A percentile compares a stretch with the other conserved stretches of the same genome.
phyloP scores from a whole-genome alignment of 1,140 invertebrate species.

The Brachionus koreanus region DNA sequence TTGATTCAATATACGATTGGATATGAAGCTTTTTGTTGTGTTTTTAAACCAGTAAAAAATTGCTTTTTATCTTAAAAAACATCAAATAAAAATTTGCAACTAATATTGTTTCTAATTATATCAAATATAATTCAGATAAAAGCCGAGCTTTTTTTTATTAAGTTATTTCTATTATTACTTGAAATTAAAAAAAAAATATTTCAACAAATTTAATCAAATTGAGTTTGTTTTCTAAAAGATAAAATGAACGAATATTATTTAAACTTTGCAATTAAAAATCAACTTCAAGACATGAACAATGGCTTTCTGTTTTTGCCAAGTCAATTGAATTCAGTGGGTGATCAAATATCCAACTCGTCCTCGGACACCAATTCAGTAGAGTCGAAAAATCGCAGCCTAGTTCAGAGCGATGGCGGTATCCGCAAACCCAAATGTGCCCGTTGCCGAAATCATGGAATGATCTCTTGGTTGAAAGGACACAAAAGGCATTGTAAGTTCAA shows the following conservation, averaged over 20 bases:
- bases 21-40: not conserved
- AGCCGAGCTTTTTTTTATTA: not conserved
- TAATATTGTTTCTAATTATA: constrained; percentile 36
- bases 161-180: not conserved
- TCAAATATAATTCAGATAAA: not conserved
- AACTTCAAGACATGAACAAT: not conserved
- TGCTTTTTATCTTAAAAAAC: not conserved
- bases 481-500: constrained; percentile 81
- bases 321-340: not conserved
- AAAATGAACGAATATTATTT: not conserved
- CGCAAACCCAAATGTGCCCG: constrained; percentile 62
- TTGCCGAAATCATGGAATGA: constrained; percentile 76
- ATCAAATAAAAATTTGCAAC: constrained; percentile 26
- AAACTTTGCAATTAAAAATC: not conserved
- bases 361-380: not conserved
- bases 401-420: constrained; percentile 46
- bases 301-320: not conserved
- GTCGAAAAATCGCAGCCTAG: not conserved
- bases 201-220: not conserved
- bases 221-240: not conserved
- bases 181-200: not conserved
- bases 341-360: not conserved
- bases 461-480: constrained; percentile 79
- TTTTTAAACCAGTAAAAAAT: not conserved
- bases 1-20: not conserved